Base-by-base conservation (phyloP, 2,797 vertebrate genomes). In the Pipistrellus nathusii region DNA sequence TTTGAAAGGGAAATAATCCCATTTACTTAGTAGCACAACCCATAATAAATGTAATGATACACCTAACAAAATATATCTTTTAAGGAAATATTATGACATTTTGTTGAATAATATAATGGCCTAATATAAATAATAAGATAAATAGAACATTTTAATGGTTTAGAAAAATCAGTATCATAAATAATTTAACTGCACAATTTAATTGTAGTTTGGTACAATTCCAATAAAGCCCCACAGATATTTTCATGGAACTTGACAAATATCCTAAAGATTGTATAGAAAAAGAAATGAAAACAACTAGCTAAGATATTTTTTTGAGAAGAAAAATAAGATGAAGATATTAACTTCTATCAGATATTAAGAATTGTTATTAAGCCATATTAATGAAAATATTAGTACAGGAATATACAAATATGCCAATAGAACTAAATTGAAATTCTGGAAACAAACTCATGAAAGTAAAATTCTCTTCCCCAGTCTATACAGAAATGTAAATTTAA, bases 331-430 rank as follows among this genome's bases (percentile, higher is more conserved):
- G 4, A 57, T 87, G n/a, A n/a, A 86, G 53, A 87, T 35, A 77
- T 12, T 1, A 32, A 2, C 25, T 25, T 95, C 8, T 85, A 15
- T 93, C 13, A 73, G 44, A 62, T 84, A 66, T 41, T 90, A 76
- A 66, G 5, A 80, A 88, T 38, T 71, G 18, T 83, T 59, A 69
- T 76, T 73, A 73, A 87, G 9, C 7, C 17, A 21, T 46, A 27
- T 91, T 90, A 94, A 78, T 69, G 93, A 55, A 83, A 93, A 73
- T 76, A 84, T 81, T 64, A 71, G 15, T 41, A 86, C 32, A 81
- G 15, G 2, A 32, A 51, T 57, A 55, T 48, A 62, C 7, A 91
- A 35, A 62, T 69, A 14, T 66, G 38, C 30, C 30, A 90, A 12
- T 80, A n/a, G 8, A 84, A 68, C 1, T 41, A 14, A 91, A 76